Evolutionary conservation across 2,888 invertebrate species (phyloP).

Genomic region (Abrostola tripartita): DNA sequence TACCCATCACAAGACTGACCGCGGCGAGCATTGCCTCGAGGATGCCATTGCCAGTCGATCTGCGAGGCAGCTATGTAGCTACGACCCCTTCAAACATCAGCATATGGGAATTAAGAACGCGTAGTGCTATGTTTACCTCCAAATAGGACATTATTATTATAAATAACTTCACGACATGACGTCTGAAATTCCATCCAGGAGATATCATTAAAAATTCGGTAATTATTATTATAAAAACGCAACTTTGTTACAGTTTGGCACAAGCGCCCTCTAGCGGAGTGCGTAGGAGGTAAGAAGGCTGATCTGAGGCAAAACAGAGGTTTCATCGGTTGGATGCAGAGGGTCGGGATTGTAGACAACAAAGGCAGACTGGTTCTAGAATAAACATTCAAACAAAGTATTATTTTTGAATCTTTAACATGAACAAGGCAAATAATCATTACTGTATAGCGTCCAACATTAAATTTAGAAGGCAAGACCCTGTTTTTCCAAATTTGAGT

Average conservation of each 20-base stretch:
- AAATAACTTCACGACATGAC: too few species aligned
- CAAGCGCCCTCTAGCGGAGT: constrained; percentile 72
- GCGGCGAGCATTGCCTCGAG: too few species aligned
- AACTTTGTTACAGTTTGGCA: constrained; percentile 71
- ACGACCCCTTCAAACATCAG: too few species aligned
- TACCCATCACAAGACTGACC: too few species aligned
- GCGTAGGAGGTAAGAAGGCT: constrained; percentile 76
- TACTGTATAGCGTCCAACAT: neutral
- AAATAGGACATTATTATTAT: too few species aligned
- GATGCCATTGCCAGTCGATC: too few species aligned
- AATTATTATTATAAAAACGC: neutral
- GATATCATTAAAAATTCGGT: too few species aligned
- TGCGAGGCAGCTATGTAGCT: too few species aligned
- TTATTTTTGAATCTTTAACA: neutral
- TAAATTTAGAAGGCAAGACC: neutral
- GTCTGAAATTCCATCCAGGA: too few species aligned
- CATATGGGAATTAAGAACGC: too few species aligned
- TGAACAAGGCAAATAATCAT: neutral
- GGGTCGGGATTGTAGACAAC: constrained; percentile 75
- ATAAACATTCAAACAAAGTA: constrained; percentile 30
- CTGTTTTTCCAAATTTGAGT: too few species aligned
- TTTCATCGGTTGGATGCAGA: constrained; percentile 81
- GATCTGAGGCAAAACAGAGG: constrained; percentile 75
- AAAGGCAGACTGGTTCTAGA: constrained; percentile 68
- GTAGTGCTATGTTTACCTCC: too few species aligned